Conservation (phyloP, 2,888 invertebrate species). For the Ischnus inquisitorius region DNA sequence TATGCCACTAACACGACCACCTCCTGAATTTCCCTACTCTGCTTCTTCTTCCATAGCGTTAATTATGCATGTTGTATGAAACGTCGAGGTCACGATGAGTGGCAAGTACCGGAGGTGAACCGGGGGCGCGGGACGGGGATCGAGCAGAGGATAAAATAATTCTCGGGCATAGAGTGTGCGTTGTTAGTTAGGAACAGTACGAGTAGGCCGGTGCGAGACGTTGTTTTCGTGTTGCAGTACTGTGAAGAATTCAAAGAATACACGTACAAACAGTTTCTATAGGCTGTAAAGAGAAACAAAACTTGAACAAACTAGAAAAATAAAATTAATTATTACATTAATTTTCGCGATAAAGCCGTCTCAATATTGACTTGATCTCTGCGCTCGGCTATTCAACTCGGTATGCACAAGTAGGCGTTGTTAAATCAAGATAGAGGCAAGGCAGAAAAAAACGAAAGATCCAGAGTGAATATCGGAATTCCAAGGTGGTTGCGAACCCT, state of each 20-base stretch:
- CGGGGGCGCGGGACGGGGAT: too few relatives aligned
- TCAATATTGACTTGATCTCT: not conserved
- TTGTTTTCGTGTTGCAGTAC: not conserved
- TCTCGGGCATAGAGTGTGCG: not conserved
- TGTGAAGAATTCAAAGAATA: not conserved
- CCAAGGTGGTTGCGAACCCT: slow-evolving; percentile 1
- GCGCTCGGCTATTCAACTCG: slow-evolving; percentile 14
- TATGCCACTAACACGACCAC: slow-evolving; percentile 19
- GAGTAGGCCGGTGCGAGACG: not conserved
- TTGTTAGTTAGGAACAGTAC: not conserved
- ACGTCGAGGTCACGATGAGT: slow-evolving; percentile 31
- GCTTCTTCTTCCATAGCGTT: slow-evolving; percentile 34
- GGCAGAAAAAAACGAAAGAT: not conserved
- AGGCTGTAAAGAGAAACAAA: not conserved
- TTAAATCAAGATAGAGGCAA: slow-evolving; percentile 22
- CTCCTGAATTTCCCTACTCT: slow-evolving; percentile 21
- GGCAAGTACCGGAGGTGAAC: slow-evolving; percentile 2
- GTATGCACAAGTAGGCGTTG: slow-evolving; percentile 10
- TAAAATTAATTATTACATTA: too few relatives aligned
- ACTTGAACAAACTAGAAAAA: too few relatives aligned
- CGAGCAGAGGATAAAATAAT: slow-evolving; percentile 4
- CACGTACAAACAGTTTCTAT: not conserved
- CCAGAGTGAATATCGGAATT: slow-evolving; percentile 5
- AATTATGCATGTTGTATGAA: slow-evolving; percentile 50
- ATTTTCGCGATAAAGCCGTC: not conserved